Conservation (phyloP, 2,113 vertebrate genomes). For the Aegotheles bennettii region DNA sequence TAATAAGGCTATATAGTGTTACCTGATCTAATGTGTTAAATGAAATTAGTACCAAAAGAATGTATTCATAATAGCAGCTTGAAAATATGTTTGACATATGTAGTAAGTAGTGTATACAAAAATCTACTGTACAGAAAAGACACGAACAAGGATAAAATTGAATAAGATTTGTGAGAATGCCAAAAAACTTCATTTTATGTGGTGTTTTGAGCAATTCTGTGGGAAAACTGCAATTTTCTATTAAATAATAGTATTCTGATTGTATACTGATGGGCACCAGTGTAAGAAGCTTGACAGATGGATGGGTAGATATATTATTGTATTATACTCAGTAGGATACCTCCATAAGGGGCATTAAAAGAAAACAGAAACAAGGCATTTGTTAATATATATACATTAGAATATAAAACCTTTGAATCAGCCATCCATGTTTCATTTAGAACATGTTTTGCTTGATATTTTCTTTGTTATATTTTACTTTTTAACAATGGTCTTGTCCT, state of each 20-base stretch:
- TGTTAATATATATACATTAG: not conserved
- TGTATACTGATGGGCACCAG: not conserved
- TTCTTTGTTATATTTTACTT: not conserved
- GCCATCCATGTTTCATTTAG: not conserved
- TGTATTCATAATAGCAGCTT: not conserved
- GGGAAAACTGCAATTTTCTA: not conserved
- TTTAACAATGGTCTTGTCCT: not conserved
- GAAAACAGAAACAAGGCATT: not conserved
- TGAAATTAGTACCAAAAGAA: not conserved
- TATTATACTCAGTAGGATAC: not conserved
- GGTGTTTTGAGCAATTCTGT: not conserved
- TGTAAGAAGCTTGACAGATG: slow-evolving; percentile 17
- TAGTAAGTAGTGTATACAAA: not conserved
- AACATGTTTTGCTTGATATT: not conserved
- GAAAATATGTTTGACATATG: not conserved
- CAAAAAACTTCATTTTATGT: not conserved
- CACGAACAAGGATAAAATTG: not conserved
- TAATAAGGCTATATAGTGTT: not conserved
- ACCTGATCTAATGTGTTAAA: not conserved
- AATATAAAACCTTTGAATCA: not conserved
- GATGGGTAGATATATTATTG: not conserved
- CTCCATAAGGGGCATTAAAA: not conserved
- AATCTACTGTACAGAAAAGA: not conserved
- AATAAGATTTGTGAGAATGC: not conserved
- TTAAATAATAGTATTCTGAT: not conserved